Evolutionary conservation across 1,140 invertebrate species (phyloP).

Genomic region (Amyelois transitella): DNA sequence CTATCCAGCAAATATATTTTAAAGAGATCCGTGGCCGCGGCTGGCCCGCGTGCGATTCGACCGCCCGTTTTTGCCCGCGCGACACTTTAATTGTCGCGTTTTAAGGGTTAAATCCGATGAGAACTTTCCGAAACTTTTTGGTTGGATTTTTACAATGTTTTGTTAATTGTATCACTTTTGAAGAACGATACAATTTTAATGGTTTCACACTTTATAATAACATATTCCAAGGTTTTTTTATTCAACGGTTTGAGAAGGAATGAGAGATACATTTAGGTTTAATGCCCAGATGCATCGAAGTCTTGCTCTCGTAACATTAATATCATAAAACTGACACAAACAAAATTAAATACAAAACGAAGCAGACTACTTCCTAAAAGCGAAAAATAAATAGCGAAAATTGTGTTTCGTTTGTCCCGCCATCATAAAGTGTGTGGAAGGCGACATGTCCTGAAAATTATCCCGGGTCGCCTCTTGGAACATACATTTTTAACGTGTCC

Average conservation of each 20-base stretch:
- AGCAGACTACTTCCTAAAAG: background rate
- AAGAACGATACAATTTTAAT: background rate
- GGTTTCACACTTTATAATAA: background rate
- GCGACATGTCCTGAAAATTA: constrained; percentile 45
- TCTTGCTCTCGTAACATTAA: too few species aligned
- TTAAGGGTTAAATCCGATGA: background rate
- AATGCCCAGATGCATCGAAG: too few species aligned
- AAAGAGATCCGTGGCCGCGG: constrained; percentile 29
- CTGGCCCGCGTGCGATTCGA: constrained; percentile 29
- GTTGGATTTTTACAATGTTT: background rate
- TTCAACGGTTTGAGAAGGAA: too few species aligned
- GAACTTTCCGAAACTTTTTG: background rate
- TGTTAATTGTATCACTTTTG: background rate
- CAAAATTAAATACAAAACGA: background rate
- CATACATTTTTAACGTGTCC: constrained; percentile 69
- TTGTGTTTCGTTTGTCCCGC: constrained; percentile 20
- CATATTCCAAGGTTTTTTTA: too few species aligned
- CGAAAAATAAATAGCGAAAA: constrained; percentile 10
- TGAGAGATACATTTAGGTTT: too few species aligned
- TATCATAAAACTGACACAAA: too few species aligned
- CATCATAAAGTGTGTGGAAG: constrained; percentile 33
- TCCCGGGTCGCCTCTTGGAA: constrained; percentile 35
- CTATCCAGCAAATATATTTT: constrained; percentile 57
- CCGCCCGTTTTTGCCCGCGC: constrained; percentile 52
- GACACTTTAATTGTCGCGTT: constrained; percentile 60